phyloP scores from a whole-genome alignment of 2,888 invertebrate species.

The Heliconius sara region DNA sequence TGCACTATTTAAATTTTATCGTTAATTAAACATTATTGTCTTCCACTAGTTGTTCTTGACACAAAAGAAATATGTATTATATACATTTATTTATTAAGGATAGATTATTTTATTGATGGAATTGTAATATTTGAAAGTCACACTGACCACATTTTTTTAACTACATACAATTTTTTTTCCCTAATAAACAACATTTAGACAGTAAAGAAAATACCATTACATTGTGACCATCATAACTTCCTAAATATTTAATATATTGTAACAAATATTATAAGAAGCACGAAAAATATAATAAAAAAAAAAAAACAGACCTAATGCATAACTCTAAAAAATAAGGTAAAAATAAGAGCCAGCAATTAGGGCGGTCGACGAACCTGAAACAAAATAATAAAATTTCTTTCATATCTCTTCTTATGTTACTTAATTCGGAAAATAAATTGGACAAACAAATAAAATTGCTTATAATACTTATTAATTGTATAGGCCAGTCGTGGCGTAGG shows the following conservation, averaged over 20 bases:
- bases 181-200: neutral
- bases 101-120: neutral
- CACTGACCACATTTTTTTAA: neutral
- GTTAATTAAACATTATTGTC: neutral
- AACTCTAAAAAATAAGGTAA: constrained; percentile 38
- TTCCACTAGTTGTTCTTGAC: neutral
- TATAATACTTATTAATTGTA: neutral
- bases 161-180: neutral
- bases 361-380: constrained; percentile 51
- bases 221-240: too few species aligned
- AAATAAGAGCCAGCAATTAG: constrained; percentile 42
- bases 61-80: neutral
- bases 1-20: neutral
- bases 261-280: too few species aligned
- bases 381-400: constrained; percentile 42
- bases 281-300: neutral
- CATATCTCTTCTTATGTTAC: constrained; percentile 19
- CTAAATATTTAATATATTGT: too few species aligned
- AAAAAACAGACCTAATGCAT: constrained; percentile 30
- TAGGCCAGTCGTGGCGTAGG: neutral
- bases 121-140: neutral
- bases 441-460: neutral
- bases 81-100: neutral
- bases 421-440: constrained; percentile 4
- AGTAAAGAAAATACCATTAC: too few species aligned